Base-by-base conservation (phyloP, 1,140 invertebrate genomes). In the Euura lappo region DNA sequence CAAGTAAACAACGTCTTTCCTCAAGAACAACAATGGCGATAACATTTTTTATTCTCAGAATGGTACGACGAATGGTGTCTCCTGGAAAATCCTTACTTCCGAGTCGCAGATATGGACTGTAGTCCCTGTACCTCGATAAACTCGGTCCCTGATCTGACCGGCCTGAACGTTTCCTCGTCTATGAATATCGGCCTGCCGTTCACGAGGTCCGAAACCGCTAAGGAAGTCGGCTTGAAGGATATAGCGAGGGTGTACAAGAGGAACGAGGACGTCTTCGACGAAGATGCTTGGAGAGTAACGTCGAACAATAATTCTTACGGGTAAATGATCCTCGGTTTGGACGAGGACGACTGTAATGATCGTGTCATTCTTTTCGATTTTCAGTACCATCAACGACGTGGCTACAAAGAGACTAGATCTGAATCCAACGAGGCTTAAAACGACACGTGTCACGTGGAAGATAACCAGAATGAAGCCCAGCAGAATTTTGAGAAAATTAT, bases 11-110 rank as follows among this genome's bases (percentile, higher is more conserved):
- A 28, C 28, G 28, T 28, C 28, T 28, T 28, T 28, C 69, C 7
- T 51, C 44, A 47, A 75, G 70, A 74, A 6, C 72, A 68, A 47
- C 69, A 45, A 68, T 68, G 64, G 66, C 73, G 65, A 74, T 44
- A 51, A 60, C 71, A 71, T 47, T 47, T 65, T 70, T 65, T 45
- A 11, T 51, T 46, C 51, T 71, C 69, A 94, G 93, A 92, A 81
- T 91, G 91, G 72, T 94, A 95, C 79, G 93, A 95, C 88, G 94
- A 95, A 86, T 91, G 91, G 82, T 95, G 94, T 83, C 83, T 95
- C 51, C 82, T 94, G 45, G 89, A 92, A 82, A 95, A 95, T 85
- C 93, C 93, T 69, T 94, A 91, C 79, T 95, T 94, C 80, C 88
- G 90, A 78, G 89, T 93, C 6, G 83, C 88, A 2, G 91, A 93